Conservation (phyloP, 2,113 vertebrate genomes). For the Nycticorax nycticorax region DNA sequence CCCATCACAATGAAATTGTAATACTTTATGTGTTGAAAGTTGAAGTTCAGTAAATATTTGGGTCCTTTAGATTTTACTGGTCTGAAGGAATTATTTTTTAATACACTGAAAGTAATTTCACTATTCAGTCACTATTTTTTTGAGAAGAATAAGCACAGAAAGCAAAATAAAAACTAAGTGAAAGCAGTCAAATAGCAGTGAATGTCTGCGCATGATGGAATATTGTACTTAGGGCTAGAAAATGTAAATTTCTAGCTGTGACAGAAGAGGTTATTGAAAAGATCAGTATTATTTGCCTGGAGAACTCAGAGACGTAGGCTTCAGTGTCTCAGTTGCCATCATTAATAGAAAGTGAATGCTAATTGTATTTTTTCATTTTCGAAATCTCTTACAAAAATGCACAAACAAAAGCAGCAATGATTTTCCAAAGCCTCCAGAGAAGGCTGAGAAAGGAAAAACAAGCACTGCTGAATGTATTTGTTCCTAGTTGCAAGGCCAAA, state of each 20-base stretch:
- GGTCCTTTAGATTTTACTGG: not conserved
- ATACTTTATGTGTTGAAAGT: not conserved
- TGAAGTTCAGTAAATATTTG: not conserved
- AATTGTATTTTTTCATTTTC: not conserved
- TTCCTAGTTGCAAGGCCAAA: not conserved
- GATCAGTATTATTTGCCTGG: not conserved
- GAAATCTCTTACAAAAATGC: not conserved
- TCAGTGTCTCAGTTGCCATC: not conserved
- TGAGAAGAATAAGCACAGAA: not conserved
- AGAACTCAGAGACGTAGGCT: rapidly evolving
- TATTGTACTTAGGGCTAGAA: not conserved
- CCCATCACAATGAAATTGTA: not conserved
- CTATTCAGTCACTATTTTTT: not conserved
- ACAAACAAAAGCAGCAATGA: not conserved
- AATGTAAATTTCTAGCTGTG: not conserved
- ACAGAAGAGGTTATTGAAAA: not conserved
- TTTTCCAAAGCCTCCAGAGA: not conserved
- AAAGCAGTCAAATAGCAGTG: not conserved
- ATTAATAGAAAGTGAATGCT: not conserved
- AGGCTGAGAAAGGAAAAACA: not conserved
- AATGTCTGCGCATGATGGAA: not conserved
- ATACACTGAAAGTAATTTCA: not conserved
- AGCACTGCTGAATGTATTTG: not conserved
- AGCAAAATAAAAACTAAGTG: not conserved
- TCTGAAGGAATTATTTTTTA: not conserved